Evolutionary conservation across 53 echinoderm and acorn worm species (phyloP), one percentile per base, ranked within the genome.

Genomic region (Arbacia lixula): DNA sequence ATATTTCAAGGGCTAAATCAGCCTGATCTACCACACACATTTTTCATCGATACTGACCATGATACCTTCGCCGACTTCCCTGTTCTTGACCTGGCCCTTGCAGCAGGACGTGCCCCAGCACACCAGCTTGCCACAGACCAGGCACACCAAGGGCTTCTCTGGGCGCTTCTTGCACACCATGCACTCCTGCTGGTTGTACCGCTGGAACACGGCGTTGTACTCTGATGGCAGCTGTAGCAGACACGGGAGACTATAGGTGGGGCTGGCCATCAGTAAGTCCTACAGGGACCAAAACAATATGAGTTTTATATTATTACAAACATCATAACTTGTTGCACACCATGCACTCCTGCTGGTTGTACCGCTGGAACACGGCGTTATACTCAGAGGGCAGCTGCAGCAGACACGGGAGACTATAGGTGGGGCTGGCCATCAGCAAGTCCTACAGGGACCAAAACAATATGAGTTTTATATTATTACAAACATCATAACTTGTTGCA

Each of bases 81-180:
- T 42, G 9, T n/a, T 33, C 31, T 61, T 67, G 26, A 51, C 80
- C 53, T 79, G 80, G 6, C 62, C 63, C 39, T 87, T 77, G 40
- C 93, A 93, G 85, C 93, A 93, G 46, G 55, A 57, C 22, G 83
- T 68, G 6, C 86, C 72, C 86, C 95, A 87, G 89, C 98, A 94
- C 10, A 98, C 71, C 74, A 98, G 85, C 52, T 68, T 84, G 21
- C 98, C 98, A 78, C 98, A 98, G 50, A 92, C 89, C 56, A 98
- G 85, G 30, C 98, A 98, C 19, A 98, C 56, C 31, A 87, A 84
- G 16, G 98, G 98, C 64, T 85, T 90, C 60, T 72, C 86, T 1
- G 92, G 90, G 36, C 78, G 82, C 28, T 40, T 76, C 35, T 76
- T 83, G 71, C 98, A 98, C 42, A 66, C 60, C 25, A 58, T 33